Evolutionary conservation across 1,140 invertebrate species (phyloP), one percentile per base, ranked within the genome.

Genomic region (Caenorhabditis remanei): DNA sequence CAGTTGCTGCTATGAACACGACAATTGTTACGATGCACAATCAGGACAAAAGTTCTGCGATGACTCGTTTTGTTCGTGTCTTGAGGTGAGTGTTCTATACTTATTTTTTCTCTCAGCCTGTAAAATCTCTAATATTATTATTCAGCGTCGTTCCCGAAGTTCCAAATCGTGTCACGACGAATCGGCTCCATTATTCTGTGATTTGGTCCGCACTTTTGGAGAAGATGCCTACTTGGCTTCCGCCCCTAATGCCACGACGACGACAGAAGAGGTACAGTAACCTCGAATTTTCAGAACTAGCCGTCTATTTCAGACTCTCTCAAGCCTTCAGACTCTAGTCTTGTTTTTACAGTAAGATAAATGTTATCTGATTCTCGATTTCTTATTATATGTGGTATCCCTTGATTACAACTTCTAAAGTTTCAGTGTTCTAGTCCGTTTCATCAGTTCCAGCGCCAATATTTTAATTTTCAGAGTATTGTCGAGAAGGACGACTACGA

Each of bases 41-140:
- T 32, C 14, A 4, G 85, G 85, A 21, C 85, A 67, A 41, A 53
- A 75, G n/a, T 75, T 75, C 24, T 85, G 85, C 46, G 85, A 85
- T 32, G 85, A 85, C 85, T 50, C 85, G n/a, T 85, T 85, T 67
- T 85, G 85, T 46, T 46, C 46, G 14, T 85, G 85, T 58, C 67
- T 85, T 43, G 85, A 85, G 48, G 85, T 85, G 11, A 50, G 19
- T 43, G 41, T 56, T 50, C 0, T n/a, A 14, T 32, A 32, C 53
- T 7, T 13, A 50, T 24, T 43, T 67, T 14, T 19, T 40, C n/a
- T 43, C n/a, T n/a, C 13, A 14, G 41, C 65, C 65, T 67, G 19
- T 0, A 0, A 40, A n/a, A 67, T 14, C 9, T 41, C 5, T n/a
- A 13, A 8, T 7, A 14, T 67, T 58, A 40, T 11, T 84, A n/a